Conservation (phyloP, 2,888 invertebrate species). For the Drosophila conformis region DNA sequence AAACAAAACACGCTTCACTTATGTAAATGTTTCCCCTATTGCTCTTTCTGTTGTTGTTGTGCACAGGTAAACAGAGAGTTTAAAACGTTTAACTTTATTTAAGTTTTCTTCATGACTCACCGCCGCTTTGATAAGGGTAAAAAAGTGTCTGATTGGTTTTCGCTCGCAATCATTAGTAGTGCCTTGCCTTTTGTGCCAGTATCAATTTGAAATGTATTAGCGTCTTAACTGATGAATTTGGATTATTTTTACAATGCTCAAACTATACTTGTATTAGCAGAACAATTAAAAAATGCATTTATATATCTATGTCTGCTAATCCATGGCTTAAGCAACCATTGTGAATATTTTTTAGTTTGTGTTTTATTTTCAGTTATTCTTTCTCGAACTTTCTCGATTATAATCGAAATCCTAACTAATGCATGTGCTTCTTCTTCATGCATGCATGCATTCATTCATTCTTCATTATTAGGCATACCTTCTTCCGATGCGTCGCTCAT, state of each 20-base stretch:
- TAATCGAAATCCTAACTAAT: background rate
- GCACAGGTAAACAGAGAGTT: slow-evolving; percentile 20
- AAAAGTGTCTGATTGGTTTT: slow-evolving; percentile 23
- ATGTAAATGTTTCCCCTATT: background rate
- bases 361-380: background rate
- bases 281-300: background rate
- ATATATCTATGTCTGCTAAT: background rate
- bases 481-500: slow-evolving; percentile 82
- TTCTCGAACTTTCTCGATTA: slow-evolving; percentile 36
- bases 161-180: slow-evolving; percentile 22
- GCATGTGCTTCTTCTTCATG: background rate
- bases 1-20: slow-evolving; percentile 24
- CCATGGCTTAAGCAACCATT: background rate
- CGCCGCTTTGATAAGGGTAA: slow-evolving; percentile 59
- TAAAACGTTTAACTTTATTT: slow-evolving; percentile 9
- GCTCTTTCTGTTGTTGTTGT: slow-evolving; percentile 1
- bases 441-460: background rate
- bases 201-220: slow-evolving; percentile 10
- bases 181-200: slow-evolving; percentile 14
- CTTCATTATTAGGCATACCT: slow-evolving; percentile 70
- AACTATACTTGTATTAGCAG: background rate
- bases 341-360: slow-evolving; percentile 3
- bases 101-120: slow-evolving; percentile 64
- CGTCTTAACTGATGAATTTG: slow-evolving; percentile 11
- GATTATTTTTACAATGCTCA: background rate